phyloP scores from a whole-genome alignment of 2,888 invertebrate species.

The Leptopilina syphax region DNA sequence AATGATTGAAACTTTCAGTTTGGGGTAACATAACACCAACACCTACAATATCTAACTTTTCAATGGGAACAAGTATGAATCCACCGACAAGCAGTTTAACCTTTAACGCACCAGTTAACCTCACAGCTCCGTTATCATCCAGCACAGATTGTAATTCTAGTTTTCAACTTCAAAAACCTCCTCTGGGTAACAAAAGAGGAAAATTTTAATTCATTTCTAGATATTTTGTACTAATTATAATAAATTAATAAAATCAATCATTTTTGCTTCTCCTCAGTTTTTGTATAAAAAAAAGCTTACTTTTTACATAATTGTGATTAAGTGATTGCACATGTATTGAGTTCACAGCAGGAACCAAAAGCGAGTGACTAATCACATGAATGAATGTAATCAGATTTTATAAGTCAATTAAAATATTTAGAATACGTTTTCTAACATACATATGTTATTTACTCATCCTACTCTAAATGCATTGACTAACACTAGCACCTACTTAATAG shows the following conservation, averaged over 20 bases:
- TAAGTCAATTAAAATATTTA: too few species aligned
- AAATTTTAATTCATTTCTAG: slow-evolving; percentile 71
- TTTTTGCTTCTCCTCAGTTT: too few species aligned
- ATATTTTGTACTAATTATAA: not conserved
- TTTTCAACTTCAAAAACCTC: slow-evolving; percentile 86
- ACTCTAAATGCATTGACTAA: too few species aligned
- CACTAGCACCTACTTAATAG: too few species aligned
- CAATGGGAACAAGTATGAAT: slow-evolving; percentile 67
- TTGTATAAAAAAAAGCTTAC: too few species aligned
- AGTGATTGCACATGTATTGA: too few species aligned
- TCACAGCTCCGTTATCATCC: slow-evolving; percentile 70
- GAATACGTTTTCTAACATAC: too few species aligned
- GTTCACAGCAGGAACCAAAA: too few species aligned
- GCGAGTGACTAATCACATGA: too few species aligned
- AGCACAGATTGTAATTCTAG: slow-evolving; percentile 68
- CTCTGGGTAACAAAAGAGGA: slow-evolving; percentile 82
- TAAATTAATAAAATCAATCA: slow-evolving; percentile 2
- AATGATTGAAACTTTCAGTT: slow-evolving; percentile 57
- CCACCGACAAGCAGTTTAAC: slow-evolving; percentile 73
- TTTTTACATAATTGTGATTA: too few species aligned
- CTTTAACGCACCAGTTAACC: slow-evolving; percentile 72
- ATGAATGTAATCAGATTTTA: too few species aligned
- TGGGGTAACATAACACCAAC: slow-evolving; percentile 69
- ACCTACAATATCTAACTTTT: slow-evolving; percentile 66
- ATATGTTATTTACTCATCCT: too few species aligned